Conservation (phyloP, 1,140 invertebrate genomes). For the Formica exsecta region DNA sequence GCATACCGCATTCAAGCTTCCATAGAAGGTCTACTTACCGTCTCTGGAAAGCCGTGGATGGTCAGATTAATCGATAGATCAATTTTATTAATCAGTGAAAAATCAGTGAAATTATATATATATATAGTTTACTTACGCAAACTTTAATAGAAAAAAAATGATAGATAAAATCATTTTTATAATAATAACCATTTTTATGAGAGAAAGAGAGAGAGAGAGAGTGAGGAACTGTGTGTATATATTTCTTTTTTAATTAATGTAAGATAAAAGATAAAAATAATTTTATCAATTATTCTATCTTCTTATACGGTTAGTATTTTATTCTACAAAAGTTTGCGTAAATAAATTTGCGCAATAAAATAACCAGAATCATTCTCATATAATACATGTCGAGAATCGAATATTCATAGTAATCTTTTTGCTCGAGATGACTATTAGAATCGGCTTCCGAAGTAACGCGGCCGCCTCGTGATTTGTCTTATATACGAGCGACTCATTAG, state of each 20-base stretch:
- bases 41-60: constrained; percentile 64
- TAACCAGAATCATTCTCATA: not conserved
- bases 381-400: not conserved
- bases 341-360: not conserved
- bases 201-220: too few relatives aligned
- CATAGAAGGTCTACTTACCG: constrained; percentile 73
- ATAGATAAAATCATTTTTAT: not conserved
- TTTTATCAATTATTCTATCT: too few relatives aligned
- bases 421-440: constrained; percentile 22
- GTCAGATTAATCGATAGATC: constrained; percentile 68
- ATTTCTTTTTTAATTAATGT: too few relatives aligned
- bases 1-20: constrained; percentile 74
- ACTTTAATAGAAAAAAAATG: too few relatives aligned
- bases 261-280: too few relatives aligned
- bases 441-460: constrained; percentile 30
- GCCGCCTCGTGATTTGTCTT: constrained; percentile 42
- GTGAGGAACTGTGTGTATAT: too few relatives aligned
- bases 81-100: constrained; percentile 52
- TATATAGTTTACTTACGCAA: too few relatives aligned
- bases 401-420: not conserved
- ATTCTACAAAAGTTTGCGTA: not conserved
- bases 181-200: too few relatives aligned
- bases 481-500: constrained; percentile 53
- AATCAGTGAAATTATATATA: constrained; percentile 26
- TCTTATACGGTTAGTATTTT: not conserved